These are phyloP conservation scores for Stegodyphus mimosarum DNA, from an alignment of 1,140 invertebrate species.

Conservation along the genomic window DNA sequence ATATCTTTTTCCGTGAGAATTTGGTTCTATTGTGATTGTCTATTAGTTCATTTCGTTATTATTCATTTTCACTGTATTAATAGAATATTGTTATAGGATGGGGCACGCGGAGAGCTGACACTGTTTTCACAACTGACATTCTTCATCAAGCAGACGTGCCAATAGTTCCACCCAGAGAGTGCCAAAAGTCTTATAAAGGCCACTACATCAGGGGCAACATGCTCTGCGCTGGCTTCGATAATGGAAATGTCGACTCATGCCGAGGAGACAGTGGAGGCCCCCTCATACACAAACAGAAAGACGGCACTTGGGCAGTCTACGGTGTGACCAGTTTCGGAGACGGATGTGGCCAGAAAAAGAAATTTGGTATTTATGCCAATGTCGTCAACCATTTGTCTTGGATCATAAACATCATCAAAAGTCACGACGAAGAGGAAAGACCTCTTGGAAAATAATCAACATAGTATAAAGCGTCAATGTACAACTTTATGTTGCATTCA, in stretches of 20 bases:
- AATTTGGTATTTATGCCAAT: conserved; percentile 87
- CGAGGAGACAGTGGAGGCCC: conserved; percentile 78
- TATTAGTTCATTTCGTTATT: too few relatives aligned
- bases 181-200: conserved; percentile 71
- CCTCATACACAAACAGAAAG: conserved; percentile 71
- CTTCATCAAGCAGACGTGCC: conserved; percentile 80
- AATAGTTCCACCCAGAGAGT: conserved; percentile 69
- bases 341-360: conserved; percentile 88
- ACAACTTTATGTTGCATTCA: too few relatives aligned
- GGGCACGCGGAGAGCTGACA: conserved; percentile 70
- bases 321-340: conserved; percentile 95
- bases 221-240: conserved; percentile 74
- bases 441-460: too few relatives aligned
- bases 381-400: background rate
- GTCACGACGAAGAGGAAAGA: background rate
- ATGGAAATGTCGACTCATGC: conserved; percentile 73
- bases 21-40: too few relatives aligned
- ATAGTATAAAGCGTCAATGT: too few relatives aligned
- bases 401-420: background rate
- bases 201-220: conserved; percentile 74
- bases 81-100: conserved; percentile 24
- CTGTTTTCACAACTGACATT: conserved; percentile 78
- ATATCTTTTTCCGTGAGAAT: too few relatives aligned
- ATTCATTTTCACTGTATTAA: too few relatives aligned
- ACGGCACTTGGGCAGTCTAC: conserved; percentile 78